Base-by-base conservation (phyloP, 2,888 invertebrate species). In the Cataglyphis livida region DNA sequence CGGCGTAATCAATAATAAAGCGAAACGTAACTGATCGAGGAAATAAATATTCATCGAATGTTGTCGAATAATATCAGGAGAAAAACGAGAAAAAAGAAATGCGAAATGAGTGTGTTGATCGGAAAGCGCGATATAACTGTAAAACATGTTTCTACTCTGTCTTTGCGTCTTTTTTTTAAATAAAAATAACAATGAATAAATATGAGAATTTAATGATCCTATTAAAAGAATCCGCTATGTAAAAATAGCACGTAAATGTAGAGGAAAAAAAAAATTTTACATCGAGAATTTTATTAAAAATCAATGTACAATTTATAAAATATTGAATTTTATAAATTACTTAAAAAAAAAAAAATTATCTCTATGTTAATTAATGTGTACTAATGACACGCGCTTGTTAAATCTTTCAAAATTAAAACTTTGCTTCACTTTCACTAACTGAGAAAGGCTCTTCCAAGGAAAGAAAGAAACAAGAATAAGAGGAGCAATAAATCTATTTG, bases 401-500 rank as follows among this genome's bases (percentile, higher is more conserved):
- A 44, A 44, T 12, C n/a, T 32, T 68, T 48, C 21, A 32, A 68
- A 12, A 6, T 48, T n/a, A 28, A 48, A 1, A 1, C n/a, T 12
- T 48, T 7, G 15, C 2, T 41, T 61, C 15, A 12, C 15, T 74
- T 32, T 62, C 25, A 15, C 21, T 9, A 3, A 18, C 21, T 1
- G 7, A 38, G 61, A 41, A 61, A 61, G 2, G 28, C 5, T 62
- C n/a, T 44, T 61, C 0, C 15, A 9, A 61, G 61, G 41, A 32
- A 59, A 82, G 64, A 75, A 65, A 73, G 10, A 82, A 84, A 84
- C 35, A 41, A 71, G 70, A 64, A 82, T 76, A 62, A 21, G 10
- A 59, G 5, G 10, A 62, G 84, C 57, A 65, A 87, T 90, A 87
- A 89, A 89, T 88, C 87, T 83, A 85, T 82, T 66, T 84, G 83